phyloP scores from a whole-genome alignment of 1,140 invertebrate genomes.

The Bombus polaris region DNA sequence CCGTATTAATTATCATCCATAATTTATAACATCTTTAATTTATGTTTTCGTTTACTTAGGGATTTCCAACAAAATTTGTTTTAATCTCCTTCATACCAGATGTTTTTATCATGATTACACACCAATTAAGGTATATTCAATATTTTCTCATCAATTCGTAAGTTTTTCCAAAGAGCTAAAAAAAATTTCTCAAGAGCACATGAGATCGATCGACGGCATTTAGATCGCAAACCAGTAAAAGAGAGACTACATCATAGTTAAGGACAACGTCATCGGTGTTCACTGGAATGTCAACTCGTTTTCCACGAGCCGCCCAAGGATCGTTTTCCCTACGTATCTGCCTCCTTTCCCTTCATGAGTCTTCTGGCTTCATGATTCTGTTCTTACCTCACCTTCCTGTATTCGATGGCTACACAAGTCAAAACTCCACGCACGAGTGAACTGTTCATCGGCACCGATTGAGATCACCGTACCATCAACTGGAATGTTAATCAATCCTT shows the following conservation, averaged over 20 bases:
- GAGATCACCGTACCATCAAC: constrained; percentile 21
- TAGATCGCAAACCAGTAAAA: constrained; percentile 23
- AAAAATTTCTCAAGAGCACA: constrained; percentile 18
- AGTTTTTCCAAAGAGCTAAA: neutral
- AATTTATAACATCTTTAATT: neutral
- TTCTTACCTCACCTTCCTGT: constrained; percentile 33
- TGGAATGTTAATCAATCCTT: constrained; percentile 30
- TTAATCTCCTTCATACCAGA: neutral
- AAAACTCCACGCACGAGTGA: neutral
- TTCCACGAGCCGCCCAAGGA: constrained; percentile 63
- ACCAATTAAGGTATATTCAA: neutral
- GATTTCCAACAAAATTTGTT: neutral
- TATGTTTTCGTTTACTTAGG: neutral
- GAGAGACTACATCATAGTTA: constrained; percentile 45
- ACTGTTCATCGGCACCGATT: constrained; percentile 29
- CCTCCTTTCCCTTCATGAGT: neutral
- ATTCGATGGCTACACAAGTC: neutral
- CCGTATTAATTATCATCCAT: neutral
- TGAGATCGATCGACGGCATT: constrained; percentile 9
- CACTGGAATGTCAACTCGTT: constrained; percentile 72
- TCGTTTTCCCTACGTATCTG: constrained; percentile 54
- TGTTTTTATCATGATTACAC: neutral
- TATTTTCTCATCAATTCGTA: neutral
- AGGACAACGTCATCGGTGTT: constrained; percentile 65
- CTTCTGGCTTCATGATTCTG: neutral